Conservation (phyloP, 2,797 vertebrate species). For the Fratercula arctica region DNA sequence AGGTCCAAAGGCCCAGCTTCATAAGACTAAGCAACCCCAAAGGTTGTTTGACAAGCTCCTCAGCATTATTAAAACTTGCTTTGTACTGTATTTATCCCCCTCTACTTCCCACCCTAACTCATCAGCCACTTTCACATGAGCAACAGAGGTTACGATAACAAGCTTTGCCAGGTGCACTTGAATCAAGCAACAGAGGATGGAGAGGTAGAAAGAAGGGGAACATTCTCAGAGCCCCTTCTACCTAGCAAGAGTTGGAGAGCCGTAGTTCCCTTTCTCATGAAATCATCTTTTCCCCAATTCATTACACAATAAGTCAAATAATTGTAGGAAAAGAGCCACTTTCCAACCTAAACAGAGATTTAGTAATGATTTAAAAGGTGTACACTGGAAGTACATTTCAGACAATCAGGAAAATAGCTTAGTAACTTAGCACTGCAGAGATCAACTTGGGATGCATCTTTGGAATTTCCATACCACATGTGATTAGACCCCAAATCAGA, state of each 20-base stretch:
- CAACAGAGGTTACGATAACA: not conserved
- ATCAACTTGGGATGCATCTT: not conserved
- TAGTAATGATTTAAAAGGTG: not conserved
- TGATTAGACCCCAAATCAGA: not conserved
- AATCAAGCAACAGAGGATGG: no score
- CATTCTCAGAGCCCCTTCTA: not conserved
- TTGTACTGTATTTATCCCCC: not conserved
- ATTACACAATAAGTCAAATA: not conserved
- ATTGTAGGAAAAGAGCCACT: not conserved
- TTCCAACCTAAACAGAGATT: not conserved
- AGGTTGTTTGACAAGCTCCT: not conserved
- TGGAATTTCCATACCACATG: not conserved
- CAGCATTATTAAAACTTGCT: not conserved
- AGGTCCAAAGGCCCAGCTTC: not conserved
- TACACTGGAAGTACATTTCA: not conserved
- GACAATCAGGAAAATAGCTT: not conserved
- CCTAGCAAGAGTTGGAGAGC: not conserved
- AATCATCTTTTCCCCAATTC: not conserved
- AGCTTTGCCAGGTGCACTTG: not conserved
- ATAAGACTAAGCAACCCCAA: not conserved
- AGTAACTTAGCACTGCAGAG: not conserved
- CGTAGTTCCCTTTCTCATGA: not conserved
- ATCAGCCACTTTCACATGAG: not conserved
- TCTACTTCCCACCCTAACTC: not conserved
- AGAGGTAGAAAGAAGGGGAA: not conserved